These are phyloP conservation scores for Muscicapa striata DNA, from an alignment of 2,797 vertebrate species.

Conservation along the genomic window DNA sequence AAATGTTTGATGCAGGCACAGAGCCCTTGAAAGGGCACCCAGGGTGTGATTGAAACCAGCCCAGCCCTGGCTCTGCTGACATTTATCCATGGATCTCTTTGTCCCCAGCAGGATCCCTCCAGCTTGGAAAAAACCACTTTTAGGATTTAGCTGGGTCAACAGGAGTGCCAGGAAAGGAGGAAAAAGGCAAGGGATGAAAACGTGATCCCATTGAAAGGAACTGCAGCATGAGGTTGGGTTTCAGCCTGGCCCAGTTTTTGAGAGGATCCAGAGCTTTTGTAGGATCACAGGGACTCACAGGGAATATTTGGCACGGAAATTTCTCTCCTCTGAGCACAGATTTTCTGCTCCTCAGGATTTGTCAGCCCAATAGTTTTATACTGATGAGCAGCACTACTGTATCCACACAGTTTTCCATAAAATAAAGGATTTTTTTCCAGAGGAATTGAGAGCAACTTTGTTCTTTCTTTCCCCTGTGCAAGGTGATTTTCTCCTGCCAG, in stretches of 20 bases:
- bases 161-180: background rate
- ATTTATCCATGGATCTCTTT: background rate
- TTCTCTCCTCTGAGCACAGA: background rate
- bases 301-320: slow-evolving; percentile 31
- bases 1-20: background rate
- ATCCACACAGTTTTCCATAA: background rate
- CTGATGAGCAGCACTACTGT: background rate
- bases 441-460: background rate
- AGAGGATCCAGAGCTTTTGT: background rate
- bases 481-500: background rate
- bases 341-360: background rate
- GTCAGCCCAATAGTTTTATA: background rate
- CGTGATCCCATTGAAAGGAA: background rate
- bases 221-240: background rate
- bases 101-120: background rate
- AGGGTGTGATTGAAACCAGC: background rate
- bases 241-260: background rate
- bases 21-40: background rate
- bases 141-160: background rate
- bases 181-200: slow-evolving; percentile 7
- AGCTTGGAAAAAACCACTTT: background rate
- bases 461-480: background rate
- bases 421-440: background rate
- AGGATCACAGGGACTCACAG: slow-evolving; percentile 13
- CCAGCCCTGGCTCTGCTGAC: slow-evolving; percentile 1